Conservation (phyloP, 2,113 vertebrate genomes). For the Alligator mississippiensis region DNA sequence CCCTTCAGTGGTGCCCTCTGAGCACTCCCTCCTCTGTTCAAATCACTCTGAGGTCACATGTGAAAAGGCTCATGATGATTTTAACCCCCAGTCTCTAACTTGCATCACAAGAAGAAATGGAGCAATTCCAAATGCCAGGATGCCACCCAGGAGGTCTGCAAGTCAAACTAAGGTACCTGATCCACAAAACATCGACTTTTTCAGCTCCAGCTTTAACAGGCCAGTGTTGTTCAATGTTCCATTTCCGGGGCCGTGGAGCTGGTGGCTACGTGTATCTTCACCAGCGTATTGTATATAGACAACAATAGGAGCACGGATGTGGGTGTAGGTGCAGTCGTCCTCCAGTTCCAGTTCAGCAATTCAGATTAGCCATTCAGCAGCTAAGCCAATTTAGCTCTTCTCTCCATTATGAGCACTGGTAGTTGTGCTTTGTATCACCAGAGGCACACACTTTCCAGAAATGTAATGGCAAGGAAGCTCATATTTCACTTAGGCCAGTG, state of each 20-base stretch:
- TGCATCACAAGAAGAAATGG: accelerated
- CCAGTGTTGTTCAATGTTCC: not conserved
- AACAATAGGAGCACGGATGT: not conserved
- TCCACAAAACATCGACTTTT: not conserved
- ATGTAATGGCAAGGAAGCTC: accelerated
- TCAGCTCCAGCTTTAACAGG: not conserved
- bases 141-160: not conserved
- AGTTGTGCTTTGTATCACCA: not conserved
- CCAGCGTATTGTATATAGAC: not conserved
- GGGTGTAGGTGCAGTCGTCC: not conserved
- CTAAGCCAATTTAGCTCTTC: not conserved
- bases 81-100: not conserved
- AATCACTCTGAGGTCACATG: not conserved
- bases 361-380: not conserved
- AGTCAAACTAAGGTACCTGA: accelerated
- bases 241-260: accelerated
- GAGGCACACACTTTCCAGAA: not conserved
- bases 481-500: not conserved
- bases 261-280: not conserved
- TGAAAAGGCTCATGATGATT: accelerated
- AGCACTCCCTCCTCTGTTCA: too few relatives aligned
- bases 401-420: not conserved
- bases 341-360: not conserved
- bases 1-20: too few relatives aligned
- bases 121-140: not conserved